Percentiles rank a stretch among this genome's conserved stretches.
These are phyloP conservation scores for Drepana arcuata DNA, from an alignment of 1,140 invertebrate genomes.

Conservation along the genomic window DNA sequence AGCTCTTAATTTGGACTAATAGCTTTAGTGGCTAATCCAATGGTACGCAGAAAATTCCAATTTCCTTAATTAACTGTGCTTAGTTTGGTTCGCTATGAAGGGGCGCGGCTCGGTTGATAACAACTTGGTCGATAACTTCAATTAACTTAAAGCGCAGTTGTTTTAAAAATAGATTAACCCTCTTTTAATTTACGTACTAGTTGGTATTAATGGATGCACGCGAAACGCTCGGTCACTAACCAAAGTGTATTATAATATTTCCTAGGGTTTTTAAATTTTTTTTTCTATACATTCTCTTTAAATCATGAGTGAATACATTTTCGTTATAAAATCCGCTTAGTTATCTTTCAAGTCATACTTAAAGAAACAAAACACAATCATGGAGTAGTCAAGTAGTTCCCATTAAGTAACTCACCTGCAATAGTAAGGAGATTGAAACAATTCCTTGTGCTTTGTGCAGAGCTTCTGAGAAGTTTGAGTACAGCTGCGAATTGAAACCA, in stretches of 20 bases:
- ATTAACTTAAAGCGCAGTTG: conserved; percentile 36
- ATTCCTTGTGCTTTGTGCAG: conserved; percentile 91
- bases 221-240: too few species aligned
- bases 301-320: too few species aligned
- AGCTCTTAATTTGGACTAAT: conserved; percentile 68
- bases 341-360: too few species aligned
- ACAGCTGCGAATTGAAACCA: conserved; percentile 94
- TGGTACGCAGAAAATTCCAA: conserved; percentile 64
- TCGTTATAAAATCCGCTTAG: too few species aligned
- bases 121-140: conserved; percentile 46
- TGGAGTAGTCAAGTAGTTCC: too few species aligned
- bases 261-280: too few species aligned
- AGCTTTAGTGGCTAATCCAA: conserved; percentile 62
- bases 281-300: too few species aligned
- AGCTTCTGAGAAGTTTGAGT: conserved; percentile 92
- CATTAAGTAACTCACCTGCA: conserved; percentile 92
- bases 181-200: too few species aligned
- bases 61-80: conserved; percentile 68
- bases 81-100: conserved; percentile 49
- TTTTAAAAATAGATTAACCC: background rate
- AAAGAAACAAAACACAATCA: too few species aligned
- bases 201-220: too few species aligned
- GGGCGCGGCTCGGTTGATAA: conserved; percentile 56
- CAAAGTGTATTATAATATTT: too few species aligned
- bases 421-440: conserved; percentile 87